Evolutionary conservation across 2,113 vertebrate species (phyloP).

Genomic region (Gambusia holbrooki): DNA sequence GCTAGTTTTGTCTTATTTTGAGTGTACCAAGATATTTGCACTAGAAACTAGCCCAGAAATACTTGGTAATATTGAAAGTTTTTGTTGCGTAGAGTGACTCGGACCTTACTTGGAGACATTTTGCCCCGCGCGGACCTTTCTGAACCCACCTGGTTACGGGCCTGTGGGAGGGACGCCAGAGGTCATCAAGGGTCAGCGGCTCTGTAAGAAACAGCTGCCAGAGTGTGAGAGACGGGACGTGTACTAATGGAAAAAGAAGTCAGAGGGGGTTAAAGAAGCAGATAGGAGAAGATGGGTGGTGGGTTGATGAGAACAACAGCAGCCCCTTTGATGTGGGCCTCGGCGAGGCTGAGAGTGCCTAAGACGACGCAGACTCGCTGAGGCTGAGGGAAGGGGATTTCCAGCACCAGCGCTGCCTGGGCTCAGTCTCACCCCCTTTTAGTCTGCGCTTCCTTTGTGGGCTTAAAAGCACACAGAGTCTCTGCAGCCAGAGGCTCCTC

Average conservation of each 20-base stretch:
- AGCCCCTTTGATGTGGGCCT: slow-evolving; percentile 72
- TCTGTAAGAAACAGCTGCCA: neutral
- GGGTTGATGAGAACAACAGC: slow-evolving; percentile 67
- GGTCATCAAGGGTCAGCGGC: neutral
- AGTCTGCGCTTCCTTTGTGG: slow-evolving; percentile 59
- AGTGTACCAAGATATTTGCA: too few species aligned
- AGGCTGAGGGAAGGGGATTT: slow-evolving; percentile 75
- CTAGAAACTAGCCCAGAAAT: too few species aligned
- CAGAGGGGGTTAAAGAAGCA: slow-evolving; percentile 26
- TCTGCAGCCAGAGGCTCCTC: slow-evolving; percentile 10
- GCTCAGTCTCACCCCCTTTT: slow-evolving; percentile 61
- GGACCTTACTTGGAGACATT: neutral
- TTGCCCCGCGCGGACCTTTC: neutral
- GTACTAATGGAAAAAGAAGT: slow-evolving; percentile 47
- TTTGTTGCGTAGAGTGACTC: neutral
- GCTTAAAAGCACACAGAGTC: slow-evolving; percentile 48
- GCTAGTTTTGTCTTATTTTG: too few species aligned
- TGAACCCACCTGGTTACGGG: neutral
- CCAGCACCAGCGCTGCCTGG: slow-evolving; percentile 62
- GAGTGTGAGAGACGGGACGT: neutral
- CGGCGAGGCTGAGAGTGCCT: slow-evolving; percentile 53
- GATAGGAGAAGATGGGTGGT: slow-evolving; percentile 31
- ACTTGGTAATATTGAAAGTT: too few species aligned
- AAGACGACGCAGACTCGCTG: slow-evolving; percentile 49
- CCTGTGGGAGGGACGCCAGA: neutral